Evolutionary conservation across 1,140 invertebrate species (phyloP), one percentile per base, ranked within the genome.

Genomic region (Probaryconus sp.): DNA sequence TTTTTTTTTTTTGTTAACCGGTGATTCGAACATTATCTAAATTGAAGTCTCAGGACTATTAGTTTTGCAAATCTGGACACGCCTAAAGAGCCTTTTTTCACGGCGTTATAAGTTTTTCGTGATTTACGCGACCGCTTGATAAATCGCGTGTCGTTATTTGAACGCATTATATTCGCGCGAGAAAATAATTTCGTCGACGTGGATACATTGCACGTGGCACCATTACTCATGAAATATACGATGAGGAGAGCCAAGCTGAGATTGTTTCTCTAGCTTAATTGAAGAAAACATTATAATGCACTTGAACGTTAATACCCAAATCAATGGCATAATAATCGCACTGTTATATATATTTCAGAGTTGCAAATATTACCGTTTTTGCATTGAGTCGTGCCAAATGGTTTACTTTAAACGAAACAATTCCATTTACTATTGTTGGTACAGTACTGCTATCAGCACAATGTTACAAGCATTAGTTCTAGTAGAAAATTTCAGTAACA

Each of bases 211-310:
- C 28, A 18, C 31, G 47, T 28, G 18, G 40, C 6, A 47, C 17
- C 31, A 65, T 65, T 67, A 48, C 20, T 67, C 63, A 50, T 40
- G 13, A 56, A 50, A 50, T 50, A 50, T 50, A 43, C 20, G 18
- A 53, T 10, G 28, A 35, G 21, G 20, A 24, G 9, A 43, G 48
- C 38, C 33, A 31, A 17, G 14, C 14, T 7, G 7, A n/a, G 7
- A n/a, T 16, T 30, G 7, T 43, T 60, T 45, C 31, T 48, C 26
- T 13, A 2, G 56, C 48, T 70, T 55, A 60, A 70, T 70, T 60
- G 56, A 55, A 43, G 48, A 63, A 56, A 70, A 48, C 50, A 56
- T 55, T 48, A 40, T 58, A 63, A 58, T 71, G 51, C 35, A 50
- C 58, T 58, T 28, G 20, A 60, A 50, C 6, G 42, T 26, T 53